Evolutionary conservation across 2,888 invertebrate species (phyloP).

Genomic region (Torymus aiolomorphi): DNA sequence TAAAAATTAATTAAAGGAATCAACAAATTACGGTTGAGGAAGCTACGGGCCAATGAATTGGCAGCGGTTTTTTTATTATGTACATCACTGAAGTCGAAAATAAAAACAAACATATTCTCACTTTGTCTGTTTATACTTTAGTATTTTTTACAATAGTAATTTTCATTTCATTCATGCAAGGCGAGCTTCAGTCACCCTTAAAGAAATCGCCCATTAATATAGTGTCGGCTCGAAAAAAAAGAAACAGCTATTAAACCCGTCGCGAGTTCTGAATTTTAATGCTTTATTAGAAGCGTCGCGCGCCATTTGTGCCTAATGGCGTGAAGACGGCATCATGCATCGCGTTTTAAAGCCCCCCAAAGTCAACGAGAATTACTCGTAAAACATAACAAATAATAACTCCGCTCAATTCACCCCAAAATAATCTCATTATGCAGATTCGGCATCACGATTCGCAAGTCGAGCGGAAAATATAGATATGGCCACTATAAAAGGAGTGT

Average conservation of each 20-base stretch:
- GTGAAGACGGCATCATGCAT: conserved; percentile 31
- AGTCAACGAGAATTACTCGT: conserved; percentile 16
- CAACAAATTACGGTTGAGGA: no score
- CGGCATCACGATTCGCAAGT: background rate
- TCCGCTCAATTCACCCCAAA: conserved; percentile 10
- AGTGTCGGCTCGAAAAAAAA: background rate
- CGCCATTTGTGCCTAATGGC: conserved; percentile 45
- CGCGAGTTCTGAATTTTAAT: conserved; percentile 50
- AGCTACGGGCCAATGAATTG: no score
- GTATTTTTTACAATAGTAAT: no score
- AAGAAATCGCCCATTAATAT: conserved; percentile 22
- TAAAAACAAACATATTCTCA: no score
- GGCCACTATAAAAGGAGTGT: no score
- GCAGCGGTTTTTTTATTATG: no score
- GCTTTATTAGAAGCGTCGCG: conserved; percentile 43
- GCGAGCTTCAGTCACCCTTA: no score
- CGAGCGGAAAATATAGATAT: no score
- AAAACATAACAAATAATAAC: conserved; percentile 28
- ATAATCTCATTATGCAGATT: conserved; percentile 30
- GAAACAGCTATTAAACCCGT: conserved; percentile 1
- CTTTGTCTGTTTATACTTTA: no score
- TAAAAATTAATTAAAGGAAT: no score
- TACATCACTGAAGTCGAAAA: no score
- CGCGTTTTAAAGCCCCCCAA: background rate
- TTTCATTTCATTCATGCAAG: no score